Evolutionary conservation across 2,797 vertebrate species (phyloP).

Genomic region (Paguma larvata): DNA sequence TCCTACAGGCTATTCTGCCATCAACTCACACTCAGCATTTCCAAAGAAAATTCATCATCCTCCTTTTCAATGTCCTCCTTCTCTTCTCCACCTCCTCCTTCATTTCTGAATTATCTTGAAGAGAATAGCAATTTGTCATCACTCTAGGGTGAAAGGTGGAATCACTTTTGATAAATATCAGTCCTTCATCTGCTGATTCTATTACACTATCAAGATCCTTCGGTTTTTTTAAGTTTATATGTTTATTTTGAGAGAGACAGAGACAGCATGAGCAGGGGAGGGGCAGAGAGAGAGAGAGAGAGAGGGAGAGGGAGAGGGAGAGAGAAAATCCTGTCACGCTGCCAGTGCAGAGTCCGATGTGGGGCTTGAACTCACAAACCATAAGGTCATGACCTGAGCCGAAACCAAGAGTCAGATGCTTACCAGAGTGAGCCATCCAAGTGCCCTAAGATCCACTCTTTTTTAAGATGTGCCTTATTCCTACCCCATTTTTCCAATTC

Average conservation of each 20-base stretch:
- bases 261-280: too few species aligned
- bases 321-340: too few species aligned
- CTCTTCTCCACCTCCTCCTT: not conserved
- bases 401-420: too few species aligned
- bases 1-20: not conserved
- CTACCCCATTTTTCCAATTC: not conserved
- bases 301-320: too few species aligned
- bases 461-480: not conserved
- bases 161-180: not conserved
- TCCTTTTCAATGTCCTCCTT: not conserved
- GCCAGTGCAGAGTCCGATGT: too few species aligned
- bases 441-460: not conserved
- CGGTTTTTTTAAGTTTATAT: too few species aligned
- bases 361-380: too few species aligned
- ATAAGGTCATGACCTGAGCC: too few species aligned
- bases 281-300: too few species aligned
- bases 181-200: not conserved
- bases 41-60: not conserved
- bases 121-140: not conserved
- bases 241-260: too few species aligned
- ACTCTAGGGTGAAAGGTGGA: conserved; percentile 4
- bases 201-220: not conserved
- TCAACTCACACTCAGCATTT: not conserved
- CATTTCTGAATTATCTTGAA: not conserved
- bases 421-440: too few species aligned